phyloP scores from a whole-genome alignment of 2,797 vertebrate genomes.

The Stomatorhinus walkeri region DNA sequence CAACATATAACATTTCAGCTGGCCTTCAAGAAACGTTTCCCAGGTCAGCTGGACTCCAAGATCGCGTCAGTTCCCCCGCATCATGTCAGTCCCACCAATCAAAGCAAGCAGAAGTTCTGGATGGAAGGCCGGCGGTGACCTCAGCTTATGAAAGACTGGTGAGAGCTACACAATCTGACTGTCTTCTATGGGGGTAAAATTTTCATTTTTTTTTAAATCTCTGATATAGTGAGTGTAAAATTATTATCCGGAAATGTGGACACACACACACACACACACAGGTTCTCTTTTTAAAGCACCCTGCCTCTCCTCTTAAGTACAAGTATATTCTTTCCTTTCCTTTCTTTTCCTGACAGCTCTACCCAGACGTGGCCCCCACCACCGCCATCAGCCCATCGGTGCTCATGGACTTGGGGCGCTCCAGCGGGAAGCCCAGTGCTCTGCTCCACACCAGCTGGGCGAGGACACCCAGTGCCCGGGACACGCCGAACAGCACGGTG shows the following conservation, averaged over 20 bases:
- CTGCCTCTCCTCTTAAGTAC: constrained; percentile 38
- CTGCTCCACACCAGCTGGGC: constrained; percentile 92
- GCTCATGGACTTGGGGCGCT: constrained; percentile 96
- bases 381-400: constrained; percentile 84
- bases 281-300: not conserved
- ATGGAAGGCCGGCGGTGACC: not conserved
- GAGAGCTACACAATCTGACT: not conserved
- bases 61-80: not conserved
- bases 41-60: not conserved
- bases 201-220: too few relatives aligned
- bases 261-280: not conserved
- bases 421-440: constrained; percentile 86
- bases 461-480: constrained; percentile 81
- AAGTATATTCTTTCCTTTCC: not conserved
- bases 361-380: constrained; percentile 80
- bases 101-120: not conserved
- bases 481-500: constrained; percentile 93
- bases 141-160: not conserved
- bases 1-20: not conserved
- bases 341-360: constrained; percentile 35
- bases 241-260: not conserved
- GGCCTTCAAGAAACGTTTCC: not conserved
- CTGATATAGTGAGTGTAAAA: not conserved
- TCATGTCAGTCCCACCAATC: not conserved
- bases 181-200: not conserved